Base-by-base conservation (phyloP, 2,113 vertebrate genomes). In the Cephalophus harveyi region DNA sequence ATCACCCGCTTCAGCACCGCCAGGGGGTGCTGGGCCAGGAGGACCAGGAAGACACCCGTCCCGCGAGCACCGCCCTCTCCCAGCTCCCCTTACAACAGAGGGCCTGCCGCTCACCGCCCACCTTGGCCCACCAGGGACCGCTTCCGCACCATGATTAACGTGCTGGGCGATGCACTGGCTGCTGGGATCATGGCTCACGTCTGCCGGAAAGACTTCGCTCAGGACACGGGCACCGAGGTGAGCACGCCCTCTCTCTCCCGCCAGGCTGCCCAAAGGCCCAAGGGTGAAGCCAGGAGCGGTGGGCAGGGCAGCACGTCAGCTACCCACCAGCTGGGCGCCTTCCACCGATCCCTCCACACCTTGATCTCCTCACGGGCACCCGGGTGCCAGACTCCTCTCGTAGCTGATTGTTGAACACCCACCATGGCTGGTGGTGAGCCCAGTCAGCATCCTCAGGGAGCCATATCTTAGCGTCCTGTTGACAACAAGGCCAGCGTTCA, bases 111-210 rank as follows among this genome's bases (percentile, higher is more conserved):
- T 94, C 83, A 43, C 52, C 21, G 1, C 36, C 89, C 27, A 1
- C 85, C 92, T 96, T 97, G 84, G 3, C 96, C 95, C 96, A 76
- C 71, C 97, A 99, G 99, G 98, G 99, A 99, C 99, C 99, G 99
- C 93, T 99, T 99, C 98, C 99, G 99, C 98, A 99, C 99, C 64
- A 99, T 99, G 99, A 99, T 99, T 96, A 99, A 99, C 0, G 99
- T 99, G 89, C 99, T 99, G 98, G 99, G 99, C 0, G 99, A 99
- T 0, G 99, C 99, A 0, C 98, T 99, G 97, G 99, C 99, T 7
- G 99, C 99, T 0, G 99, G 99, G 46, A 99, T 99, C 97, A 99
- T 99, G 99, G 99, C 99, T 91, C 99, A 99, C 89, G 98, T 99
- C 98, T 99, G 99, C 98, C 98, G 99, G 95, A 99, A 99, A 98